A percentile compares a stretch with the other conserved stretches of the same genome.
Conservation (phyloP, 1,140 invertebrate species). For the Bombyx mori region DNA sequence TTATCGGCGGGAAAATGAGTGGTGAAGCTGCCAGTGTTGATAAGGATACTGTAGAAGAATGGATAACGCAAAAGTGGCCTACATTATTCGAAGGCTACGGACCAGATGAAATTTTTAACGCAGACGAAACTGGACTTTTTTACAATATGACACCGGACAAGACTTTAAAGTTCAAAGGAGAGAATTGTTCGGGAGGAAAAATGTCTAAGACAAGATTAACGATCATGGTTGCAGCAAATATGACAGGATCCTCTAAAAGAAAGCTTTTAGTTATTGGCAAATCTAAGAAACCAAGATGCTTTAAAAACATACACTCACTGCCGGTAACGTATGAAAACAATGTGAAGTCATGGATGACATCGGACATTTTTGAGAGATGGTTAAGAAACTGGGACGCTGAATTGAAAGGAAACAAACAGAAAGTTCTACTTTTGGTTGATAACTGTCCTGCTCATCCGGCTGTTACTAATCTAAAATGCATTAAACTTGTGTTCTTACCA, state of each 20-base stretch:
- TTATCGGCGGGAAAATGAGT: too few species aligned
- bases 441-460: too few species aligned
- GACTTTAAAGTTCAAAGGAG: background rate
- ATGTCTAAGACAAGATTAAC: constrained; percentile 57
- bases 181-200: constrained; percentile 16
- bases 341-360: constrained; percentile 1
- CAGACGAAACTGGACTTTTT: constrained; percentile 19
- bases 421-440: too few species aligned
- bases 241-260: constrained; percentile 52
- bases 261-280: constrained; percentile 28
- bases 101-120: too few species aligned
- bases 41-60: too few species aligned
- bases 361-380: constrained; percentile 22
- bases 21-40: too few species aligned
- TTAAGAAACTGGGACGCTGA: constrained; percentile 20
- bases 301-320: too few species aligned
- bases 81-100: constrained; percentile 17
- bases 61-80: constrained; percentile 16
- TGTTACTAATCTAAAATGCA: too few species aligned
- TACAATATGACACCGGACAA: constrained; percentile 27
- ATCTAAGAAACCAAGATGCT: too few species aligned
- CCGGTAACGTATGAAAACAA: too few species aligned
- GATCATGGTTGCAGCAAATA: constrained; percentile 52
- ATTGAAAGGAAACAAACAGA: background rate
- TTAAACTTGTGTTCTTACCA: too few species aligned